Evolutionary conservation across 92 coral and sea anemone genomes (phyloP).

Genomic region (Epizoanthus illoricatus): DNA sequence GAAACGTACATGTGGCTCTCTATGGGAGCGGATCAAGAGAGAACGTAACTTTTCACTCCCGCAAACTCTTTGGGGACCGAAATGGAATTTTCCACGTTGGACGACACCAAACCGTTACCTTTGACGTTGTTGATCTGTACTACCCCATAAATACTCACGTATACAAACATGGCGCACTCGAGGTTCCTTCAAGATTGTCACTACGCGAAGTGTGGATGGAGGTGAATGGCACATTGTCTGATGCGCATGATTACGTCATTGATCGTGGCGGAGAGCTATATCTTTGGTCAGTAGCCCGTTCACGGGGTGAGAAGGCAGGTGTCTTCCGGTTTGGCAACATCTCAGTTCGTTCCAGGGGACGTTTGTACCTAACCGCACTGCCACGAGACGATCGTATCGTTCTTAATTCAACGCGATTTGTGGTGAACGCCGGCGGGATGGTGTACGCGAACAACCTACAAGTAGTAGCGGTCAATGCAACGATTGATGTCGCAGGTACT

Average conservation of each 20-base stretch:
- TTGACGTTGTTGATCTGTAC: constrained; percentile 66
- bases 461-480: constrained; percentile 56
- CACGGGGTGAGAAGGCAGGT: constrained; percentile 53
- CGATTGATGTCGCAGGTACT: constrained; percentile 74
- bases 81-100: constrained; percentile 68
- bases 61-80: constrained; percentile 60
- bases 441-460: constrained; percentile 59
- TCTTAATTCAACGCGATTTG: constrained; percentile 48
- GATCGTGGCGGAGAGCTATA: constrained; percentile 64
- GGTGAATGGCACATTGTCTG: constrained; percentile 69
- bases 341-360: constrained; percentile 65
- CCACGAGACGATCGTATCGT: constrained; percentile 54
- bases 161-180: constrained; percentile 53
- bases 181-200: constrained; percentile 61
- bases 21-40: constrained; percentile 60
- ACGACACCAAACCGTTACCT: constrained; percentile 55
- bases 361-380: constrained; percentile 50
- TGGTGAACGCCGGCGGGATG: constrained; percentile 75
- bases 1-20: constrained; percentile 63
- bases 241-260: constrained; percentile 62
- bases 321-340: constrained; percentile 60
- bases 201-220: constrained; percentile 68
- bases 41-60: constrained; percentile 50
- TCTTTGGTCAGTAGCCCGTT: constrained; percentile 69
- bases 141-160: constrained; percentile 70